Evolutionary conservation across 1,140 invertebrate genomes (phyloP).

Genomic region (Venturia canescens): DNA sequence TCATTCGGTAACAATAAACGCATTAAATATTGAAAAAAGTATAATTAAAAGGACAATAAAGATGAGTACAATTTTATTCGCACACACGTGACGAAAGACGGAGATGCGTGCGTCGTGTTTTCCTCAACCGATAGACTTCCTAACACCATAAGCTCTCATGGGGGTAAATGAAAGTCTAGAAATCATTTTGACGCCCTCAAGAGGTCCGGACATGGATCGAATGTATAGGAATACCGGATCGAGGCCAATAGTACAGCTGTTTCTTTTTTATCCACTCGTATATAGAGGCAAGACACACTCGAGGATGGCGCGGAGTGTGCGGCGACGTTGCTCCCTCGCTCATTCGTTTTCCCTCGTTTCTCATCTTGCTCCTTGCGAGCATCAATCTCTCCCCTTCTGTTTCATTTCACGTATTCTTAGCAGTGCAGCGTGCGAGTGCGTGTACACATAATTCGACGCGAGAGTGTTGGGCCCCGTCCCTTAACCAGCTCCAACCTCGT

Average conservation of each 20-base stretch:
- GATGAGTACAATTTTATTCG: background rate
- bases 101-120: background rate
- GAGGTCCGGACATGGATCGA: background rate
- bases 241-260: slow-evolving; percentile 67
- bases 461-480: slow-evolving; percentile 42
- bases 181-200: background rate
- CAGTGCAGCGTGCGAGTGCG: slow-evolving; percentile 17
- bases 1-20: too few species aligned
- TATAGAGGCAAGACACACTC: slow-evolving; percentile 42
- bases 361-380: slow-evolving; percentile 55
- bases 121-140: background rate
- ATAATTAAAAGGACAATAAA: too few species aligned
- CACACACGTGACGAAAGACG: background rate
- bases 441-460: background rate
- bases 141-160: background rate
- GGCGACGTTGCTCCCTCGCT: slow-evolving; percentile 2
- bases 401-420: slow-evolving; percentile 46
- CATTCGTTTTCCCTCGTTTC: slow-evolving; percentile 17
- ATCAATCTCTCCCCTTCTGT: slow-evolving; percentile 59
- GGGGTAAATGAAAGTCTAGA: background rate
- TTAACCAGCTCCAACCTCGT: slow-evolving; percentile 33
- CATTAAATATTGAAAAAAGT: too few species aligned
- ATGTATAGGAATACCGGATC: slow-evolving; percentile 7
- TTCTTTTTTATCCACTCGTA: slow-evolving; percentile 62
- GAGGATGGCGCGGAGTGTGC: background rate